phyloP scores from a whole-genome alignment of 2,888 invertebrate species.

The Eupeodes latifasciatus region DNA sequence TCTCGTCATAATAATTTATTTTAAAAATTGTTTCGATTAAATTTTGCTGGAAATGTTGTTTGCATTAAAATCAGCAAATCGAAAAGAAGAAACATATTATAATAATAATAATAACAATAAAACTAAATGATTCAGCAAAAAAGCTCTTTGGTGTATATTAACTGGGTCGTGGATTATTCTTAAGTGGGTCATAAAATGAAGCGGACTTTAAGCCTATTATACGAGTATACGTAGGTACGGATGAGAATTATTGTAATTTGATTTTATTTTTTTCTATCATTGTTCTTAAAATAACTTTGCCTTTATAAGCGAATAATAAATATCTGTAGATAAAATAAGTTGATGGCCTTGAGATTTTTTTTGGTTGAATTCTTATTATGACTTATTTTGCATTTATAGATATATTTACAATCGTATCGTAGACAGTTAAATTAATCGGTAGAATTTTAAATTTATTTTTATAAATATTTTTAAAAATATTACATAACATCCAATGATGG shows the following conservation, averaged over 20 bases:
- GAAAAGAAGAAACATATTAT: background rate
- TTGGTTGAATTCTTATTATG: background rate
- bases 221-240: background rate
- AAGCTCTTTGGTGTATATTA: background rate
- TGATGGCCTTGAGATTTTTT: background rate
- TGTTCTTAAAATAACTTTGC: background rate
- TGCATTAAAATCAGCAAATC: slow-evolving; percentile 44
- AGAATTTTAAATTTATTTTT: background rate
- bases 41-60: slow-evolving; percentile 14
- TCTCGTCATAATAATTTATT: background rate
- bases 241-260: slow-evolving; percentile 1
- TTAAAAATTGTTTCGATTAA: background rate
- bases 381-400: background rate
- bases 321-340: background rate
- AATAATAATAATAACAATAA: slow-evolving; percentile 24
- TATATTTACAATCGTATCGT: too few relatives aligned
- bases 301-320: background rate
- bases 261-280: background rate
- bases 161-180: slow-evolving; percentile 24
- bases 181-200: slow-evolving; percentile 16
- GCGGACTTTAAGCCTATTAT: background rate
- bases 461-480: background rate
- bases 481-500: background rate
- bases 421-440: background rate
- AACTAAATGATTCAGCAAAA: slow-evolving; percentile 28